These are phyloP conservation scores for Rattus rattus DNA, from an alignment of 2,113 vertebrate species.

Conservation along the genomic window DNA sequence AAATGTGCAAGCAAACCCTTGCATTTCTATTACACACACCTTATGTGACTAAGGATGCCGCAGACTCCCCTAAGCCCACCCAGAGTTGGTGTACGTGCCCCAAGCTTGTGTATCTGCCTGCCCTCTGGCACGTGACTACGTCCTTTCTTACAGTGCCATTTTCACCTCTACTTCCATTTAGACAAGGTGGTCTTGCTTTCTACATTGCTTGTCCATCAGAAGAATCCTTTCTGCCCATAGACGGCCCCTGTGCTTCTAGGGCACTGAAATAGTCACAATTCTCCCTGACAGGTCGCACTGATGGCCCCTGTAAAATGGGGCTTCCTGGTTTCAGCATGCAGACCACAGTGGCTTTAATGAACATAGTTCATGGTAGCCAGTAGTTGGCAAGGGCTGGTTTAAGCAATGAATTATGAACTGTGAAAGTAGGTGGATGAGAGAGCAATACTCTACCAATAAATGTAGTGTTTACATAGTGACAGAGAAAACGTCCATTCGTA, in stretches of 20 bases:
- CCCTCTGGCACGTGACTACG: fast-evolving
- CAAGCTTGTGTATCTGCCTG: fast-evolving
- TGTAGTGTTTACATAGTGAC: not conserved
- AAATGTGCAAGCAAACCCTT: not conserved
- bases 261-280: fast-evolving
- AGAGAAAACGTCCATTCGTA: not conserved
- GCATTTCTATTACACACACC: too few relatives aligned
- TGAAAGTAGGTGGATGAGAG: not conserved
- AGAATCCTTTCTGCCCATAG: not conserved
- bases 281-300: not conserved
- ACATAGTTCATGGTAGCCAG: not conserved
- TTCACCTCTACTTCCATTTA: not conserved
- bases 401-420: too few relatives aligned
- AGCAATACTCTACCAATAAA: not conserved
- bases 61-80: not conserved
- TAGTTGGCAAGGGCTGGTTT: not conserved
- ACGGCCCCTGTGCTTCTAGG: not conserved
- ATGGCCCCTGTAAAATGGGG: not conserved
- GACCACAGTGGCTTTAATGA: not conserved
- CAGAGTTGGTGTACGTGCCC: fast-evolving
- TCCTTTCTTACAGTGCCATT: not conserved
- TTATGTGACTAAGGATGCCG: not conserved
- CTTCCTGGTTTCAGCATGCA: not conserved
- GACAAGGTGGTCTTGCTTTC: not conserved
- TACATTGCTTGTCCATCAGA: not conserved